Evolutionary conservation across 1,140 invertebrate species (phyloP).

Genomic region (Musca vetustissima): DNA sequence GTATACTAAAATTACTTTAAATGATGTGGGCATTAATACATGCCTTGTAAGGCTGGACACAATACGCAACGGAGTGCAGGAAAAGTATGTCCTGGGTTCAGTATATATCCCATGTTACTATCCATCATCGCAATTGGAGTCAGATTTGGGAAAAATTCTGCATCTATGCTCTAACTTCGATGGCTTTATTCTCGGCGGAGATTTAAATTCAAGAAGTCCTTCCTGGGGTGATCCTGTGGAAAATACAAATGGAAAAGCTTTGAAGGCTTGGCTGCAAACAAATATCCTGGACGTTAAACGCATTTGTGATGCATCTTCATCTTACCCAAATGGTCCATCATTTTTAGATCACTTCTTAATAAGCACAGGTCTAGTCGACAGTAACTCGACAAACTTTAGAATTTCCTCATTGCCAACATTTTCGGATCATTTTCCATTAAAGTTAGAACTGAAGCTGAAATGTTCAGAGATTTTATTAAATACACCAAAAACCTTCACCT

Average conservation of each 20-base stretch:
- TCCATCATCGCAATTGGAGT: neutral
- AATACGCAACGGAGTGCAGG: neutral
- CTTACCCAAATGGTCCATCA: neutral
- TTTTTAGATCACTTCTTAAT: conserved; percentile 14
- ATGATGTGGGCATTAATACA: neutral
- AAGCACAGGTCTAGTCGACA: neutral
- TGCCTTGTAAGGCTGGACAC: neutral
- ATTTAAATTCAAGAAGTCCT: neutral
- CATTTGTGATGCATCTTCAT: neutral
- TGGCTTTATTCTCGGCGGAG: conserved; percentile 1
- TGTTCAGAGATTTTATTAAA: neutral
- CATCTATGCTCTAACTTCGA: neutral
- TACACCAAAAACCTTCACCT: neutral
- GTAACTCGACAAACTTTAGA: neutral
- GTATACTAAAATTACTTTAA: neutral
- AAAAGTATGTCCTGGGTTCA: neutral
- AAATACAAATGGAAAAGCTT: conserved; percentile 1
- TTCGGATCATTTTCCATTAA: conserved; percentile 13
- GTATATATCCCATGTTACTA: conserved; percentile 5
- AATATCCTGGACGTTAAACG: neutral
- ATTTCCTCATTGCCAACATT: neutral
- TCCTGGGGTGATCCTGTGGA: neutral
- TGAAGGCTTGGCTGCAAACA: neutral
- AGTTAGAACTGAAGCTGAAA: neutral
- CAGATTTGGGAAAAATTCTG: neutral